phyloP scores from a whole-genome alignment of 2,797 vertebrate species.

The Balearica regulorum region DNA sequence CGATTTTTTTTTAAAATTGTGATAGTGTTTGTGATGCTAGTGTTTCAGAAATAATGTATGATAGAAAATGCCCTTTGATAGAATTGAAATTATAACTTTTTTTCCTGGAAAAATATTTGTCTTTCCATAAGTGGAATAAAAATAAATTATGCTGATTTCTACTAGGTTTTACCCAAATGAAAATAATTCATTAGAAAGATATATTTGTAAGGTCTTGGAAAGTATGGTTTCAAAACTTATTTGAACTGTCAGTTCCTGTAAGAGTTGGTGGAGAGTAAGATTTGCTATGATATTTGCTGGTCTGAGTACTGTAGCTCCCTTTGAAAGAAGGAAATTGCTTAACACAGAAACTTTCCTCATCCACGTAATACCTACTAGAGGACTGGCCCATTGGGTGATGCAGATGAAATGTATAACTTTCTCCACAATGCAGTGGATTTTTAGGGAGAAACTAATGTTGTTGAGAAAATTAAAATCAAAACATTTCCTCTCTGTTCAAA shows the following conservation, averaged over 20 bases:
- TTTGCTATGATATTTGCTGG: neutral
- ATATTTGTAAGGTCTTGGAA: neutral
- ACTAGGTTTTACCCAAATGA: neutral
- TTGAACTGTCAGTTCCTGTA: neutral
- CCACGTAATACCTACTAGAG: neutral
- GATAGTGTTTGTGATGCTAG: neutral
- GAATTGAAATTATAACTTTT: neutral
- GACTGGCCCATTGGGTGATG: neutral
- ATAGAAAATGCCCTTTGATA: neutral
- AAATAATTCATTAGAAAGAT: neutral
- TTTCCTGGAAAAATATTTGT: neutral
- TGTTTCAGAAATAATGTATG: neutral
- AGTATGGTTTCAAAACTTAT: neutral
- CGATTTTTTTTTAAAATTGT: neutral
- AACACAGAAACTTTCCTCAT: neutral
- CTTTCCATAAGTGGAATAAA: neutral
- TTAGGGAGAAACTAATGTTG: neutral
- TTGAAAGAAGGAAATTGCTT: neutral
- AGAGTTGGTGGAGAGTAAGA: neutral
- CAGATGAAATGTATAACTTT: neutral
- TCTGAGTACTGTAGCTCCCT: neutral
- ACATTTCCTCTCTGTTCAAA: neutral
- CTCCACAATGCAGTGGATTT: neutral
- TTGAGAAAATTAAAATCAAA: neutral
- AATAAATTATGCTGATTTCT: neutral